Evolutionary conservation across 2,797 vertebrate genomes (phyloP), one percentile per base, ranked within the genome.

Genomic region (Acanthiza pusilla): DNA sequence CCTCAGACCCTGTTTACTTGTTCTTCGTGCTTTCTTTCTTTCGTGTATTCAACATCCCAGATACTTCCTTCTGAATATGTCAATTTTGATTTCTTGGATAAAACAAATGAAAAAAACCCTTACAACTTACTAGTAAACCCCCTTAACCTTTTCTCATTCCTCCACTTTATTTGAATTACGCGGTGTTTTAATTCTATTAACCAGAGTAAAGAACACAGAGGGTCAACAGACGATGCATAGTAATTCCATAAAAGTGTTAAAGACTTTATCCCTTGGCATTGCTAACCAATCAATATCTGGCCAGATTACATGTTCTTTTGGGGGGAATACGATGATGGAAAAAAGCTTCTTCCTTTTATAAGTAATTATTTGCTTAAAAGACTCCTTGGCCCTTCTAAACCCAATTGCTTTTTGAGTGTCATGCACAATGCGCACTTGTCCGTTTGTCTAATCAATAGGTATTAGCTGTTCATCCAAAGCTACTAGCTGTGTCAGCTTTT

Each of bases 361-460:
- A 82, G 85, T 87, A 91, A 92, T 91, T 96, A 92, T 89, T 89
- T 77, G 61, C 81, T 92, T 93, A 87, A 80, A 76, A 80, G 55
- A 74, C n/a, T 89, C 47, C 7, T 75, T 63, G 54, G 54, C 66
- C 57, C n/a, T 75, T 89, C 10, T 77, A 89, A 85, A 77, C 22
- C 22, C 3, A 0, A 29, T 51, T 88, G 80, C 55, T 71, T 90
- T 94, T 51, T 86, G 38, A 78, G 62, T 50, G 53, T 74, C 21
- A 5, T 40, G 61, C 55, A 82, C 43, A 60, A 60, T 55, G 60
- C 83, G 57, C 60, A 21, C 40, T 85, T 91, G 63, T 13, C 66
- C n/a, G 42, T 91, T 88, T 85, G 66, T 60, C 55, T 79, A 45
- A 89, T 96, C 88, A 57, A 79, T 89, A 90, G 2, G 22, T 48